Evolutionary conservation across 2,797 vertebrate genomes (phyloP).

Genomic region (Podarcis lilfordi): DNA sequence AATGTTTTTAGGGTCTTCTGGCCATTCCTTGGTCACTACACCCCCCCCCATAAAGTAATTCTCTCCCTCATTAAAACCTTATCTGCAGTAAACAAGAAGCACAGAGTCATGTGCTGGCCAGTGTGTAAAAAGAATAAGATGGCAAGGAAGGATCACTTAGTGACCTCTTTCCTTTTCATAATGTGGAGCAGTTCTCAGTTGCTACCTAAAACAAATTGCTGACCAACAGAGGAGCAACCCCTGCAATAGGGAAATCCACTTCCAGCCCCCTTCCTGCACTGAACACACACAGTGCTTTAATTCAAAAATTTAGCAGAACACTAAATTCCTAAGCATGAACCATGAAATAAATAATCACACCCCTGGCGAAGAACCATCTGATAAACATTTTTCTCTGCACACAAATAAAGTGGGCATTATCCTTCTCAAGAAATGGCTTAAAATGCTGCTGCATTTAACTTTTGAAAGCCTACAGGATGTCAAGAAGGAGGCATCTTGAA

Average conservation of each 20-base stretch:
- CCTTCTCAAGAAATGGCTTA: not conserved
- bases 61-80: slow-evolving; percentile 33
- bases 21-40: not conserved
- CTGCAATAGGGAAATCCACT: not conserved
- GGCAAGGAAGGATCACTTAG: not conserved
- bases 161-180: slow-evolving; percentile 28
- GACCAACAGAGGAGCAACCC: no score
- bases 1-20: slow-evolving; percentile 49
- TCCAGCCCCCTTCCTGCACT: not conserved
- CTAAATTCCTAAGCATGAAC: not conserved
- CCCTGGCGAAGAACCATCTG: not conserved
- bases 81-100: slow-evolving; percentile 44
- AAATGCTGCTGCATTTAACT: not conserved
- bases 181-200: no score
- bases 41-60: slow-evolving; percentile 24
- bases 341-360: not conserved
- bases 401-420: not conserved
- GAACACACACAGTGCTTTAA: not conserved
- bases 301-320: not conserved
- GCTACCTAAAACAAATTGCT: not conserved
- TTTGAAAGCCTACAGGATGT: no score
- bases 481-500: not conserved
- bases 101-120: slow-evolving; percentile 18
- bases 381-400: not conserved
- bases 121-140: slow-evolving; percentile 28